Base-by-base conservation (phyloP, 2,797 vertebrate genomes). In the Iguana delicatissima region DNA sequence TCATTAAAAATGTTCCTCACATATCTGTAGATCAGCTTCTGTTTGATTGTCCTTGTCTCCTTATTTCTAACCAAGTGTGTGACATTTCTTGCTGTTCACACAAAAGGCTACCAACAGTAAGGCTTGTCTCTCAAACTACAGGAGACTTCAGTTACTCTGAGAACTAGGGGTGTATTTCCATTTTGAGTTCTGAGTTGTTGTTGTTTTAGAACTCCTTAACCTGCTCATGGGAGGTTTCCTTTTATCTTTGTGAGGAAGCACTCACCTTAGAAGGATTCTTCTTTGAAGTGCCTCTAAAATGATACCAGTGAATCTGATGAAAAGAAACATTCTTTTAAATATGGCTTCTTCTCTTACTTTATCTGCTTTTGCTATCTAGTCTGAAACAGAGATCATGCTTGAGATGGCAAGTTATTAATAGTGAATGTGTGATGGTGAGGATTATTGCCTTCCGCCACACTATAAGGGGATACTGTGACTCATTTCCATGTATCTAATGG, bases 281-380 rank as follows among this genome's bases (percentile, higher is more conserved):
- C 90, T 91, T 81, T 92, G 92, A 89, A 89, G 3, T 2, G 0
- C 12, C 35, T 92, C 38, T 80, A 79, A 52, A 88, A 86, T n/a
- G 13, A 85, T 14, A 67, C 3, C 84, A 90, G 81, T 38, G 50
- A 38, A 32, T 86, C 64, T 90, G 14, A 91, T 6, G 76, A 92
- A 90, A 91, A 92, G 6, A 76, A 84, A 26, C 32, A 82, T 29
- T 87, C 67, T 0, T 67, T 87, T 69, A 86, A 84, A 88, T 84
- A 83, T 52, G 0, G 0, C 1, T 88, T 72, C 81, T 88, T 92
- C 6, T 91, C 1, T 64, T 38, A 29, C 6, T 89, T 93, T 91
- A 5, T 35, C 64, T 3, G 2, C 3, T 3, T 62, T 86, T 89
- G 57, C 35, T 50, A 0, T 59, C 83, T 88, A 9, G 4, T 0